These are phyloP conservation scores for Brotogeris chrysoptera DNA, from an alignment of 2,797 vertebrate species.

Conservation along the genomic window DNA sequence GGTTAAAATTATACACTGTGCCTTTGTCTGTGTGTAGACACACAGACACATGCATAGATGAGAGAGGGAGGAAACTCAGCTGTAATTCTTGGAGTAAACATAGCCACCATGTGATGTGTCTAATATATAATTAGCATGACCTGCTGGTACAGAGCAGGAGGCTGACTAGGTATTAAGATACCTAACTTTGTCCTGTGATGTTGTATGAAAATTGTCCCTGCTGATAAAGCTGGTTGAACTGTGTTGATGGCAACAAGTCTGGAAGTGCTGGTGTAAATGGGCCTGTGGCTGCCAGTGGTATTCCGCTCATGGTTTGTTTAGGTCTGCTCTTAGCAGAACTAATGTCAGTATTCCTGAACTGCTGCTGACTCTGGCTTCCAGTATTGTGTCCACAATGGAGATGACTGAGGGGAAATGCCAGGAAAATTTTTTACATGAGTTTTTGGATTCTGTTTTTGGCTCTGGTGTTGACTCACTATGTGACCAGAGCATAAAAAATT, in stretches of 20 bases:
- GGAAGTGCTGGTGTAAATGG: not conserved
- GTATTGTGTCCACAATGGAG: not conserved
- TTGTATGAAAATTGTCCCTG: not conserved
- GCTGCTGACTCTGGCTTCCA: slow-evolving; percentile 33
- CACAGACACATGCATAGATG: not conserved
- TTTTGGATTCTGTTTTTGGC: slow-evolving; percentile 54
- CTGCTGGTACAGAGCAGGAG: slow-evolving; percentile 30
- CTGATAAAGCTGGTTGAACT: not conserved
- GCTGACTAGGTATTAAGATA: not conserved
- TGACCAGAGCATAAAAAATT: slow-evolving; percentile 24
- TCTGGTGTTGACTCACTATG: not conserved
- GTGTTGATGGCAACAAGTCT: accelerated
- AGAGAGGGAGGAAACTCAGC: slow-evolving; percentile 9
- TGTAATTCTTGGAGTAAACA: slow-evolving; percentile 57
- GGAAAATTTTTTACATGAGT: slow-evolving; percentile 47
- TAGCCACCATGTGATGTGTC: slow-evolving; percentile 35
- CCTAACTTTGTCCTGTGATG: not conserved
- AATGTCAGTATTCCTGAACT: slow-evolving; percentile 35
- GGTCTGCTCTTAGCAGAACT: not conserved
- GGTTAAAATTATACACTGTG: not conserved
- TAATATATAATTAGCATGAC: slow-evolving; percentile 61
- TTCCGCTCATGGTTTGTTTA: not conserved
- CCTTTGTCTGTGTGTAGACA: not conserved
- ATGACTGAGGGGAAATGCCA: slow-evolving; percentile 52
- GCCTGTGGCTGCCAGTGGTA: not conserved